Evolutionary conservation across 2,113 vertebrate genomes (phyloP).

Genomic region (Zapus hudsonius): DNA sequence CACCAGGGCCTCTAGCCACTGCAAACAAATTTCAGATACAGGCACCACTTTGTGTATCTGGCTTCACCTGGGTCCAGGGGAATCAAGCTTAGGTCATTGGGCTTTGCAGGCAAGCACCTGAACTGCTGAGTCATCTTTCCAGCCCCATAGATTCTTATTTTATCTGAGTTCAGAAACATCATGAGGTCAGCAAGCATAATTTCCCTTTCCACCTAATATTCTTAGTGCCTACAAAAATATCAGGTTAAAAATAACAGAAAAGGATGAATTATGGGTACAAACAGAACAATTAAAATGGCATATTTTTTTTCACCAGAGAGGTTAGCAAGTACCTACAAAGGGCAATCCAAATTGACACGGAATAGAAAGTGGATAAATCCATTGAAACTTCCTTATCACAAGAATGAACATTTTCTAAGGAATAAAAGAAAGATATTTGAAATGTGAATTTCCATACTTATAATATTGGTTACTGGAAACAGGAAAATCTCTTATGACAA

Average conservation of each 20-base stretch:
- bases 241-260: slow-evolving; percentile 14
- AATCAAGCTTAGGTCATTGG: too few relatives aligned
- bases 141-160: not conserved
- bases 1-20: too few relatives aligned
- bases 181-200: not conserved
- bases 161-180: not conserved
- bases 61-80: too few relatives aligned
- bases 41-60: too few relatives aligned
- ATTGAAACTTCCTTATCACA: not conserved
- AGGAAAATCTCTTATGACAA: not conserved
- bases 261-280: not conserved
- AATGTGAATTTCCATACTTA: not conserved
- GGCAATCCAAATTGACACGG: not conserved
- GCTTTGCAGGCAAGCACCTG: too few relatives aligned
- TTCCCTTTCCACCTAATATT: not conserved
- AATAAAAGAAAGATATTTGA: not conserved
- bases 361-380: not conserved
- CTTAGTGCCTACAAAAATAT: not conserved
- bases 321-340: not conserved
- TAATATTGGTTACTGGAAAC: not conserved
- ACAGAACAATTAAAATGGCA: not conserved
- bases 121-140: too few relatives aligned
- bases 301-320: not conserved
- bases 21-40: too few relatives aligned
- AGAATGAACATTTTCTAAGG: not conserved